These are phyloP conservation scores for Onchidella celtica DNA, from an alignment of 2,888 invertebrate genomes.

Conservation along the genomic window DNA sequence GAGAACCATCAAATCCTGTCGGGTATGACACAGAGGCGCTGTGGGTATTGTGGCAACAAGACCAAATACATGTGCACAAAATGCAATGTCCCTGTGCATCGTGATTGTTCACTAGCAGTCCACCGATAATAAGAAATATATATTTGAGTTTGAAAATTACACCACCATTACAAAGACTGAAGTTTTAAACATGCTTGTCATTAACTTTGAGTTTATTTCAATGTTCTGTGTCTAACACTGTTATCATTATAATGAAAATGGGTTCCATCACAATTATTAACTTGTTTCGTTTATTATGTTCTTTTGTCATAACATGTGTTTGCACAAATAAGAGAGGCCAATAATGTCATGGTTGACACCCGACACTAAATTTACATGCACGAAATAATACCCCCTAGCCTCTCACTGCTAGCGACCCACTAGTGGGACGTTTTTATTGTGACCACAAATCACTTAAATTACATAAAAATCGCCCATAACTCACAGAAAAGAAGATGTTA, in stretches of 20 bases:
- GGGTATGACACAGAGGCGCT: not conserved
- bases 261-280: no score
- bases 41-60: slow-evolving; percentile 2
- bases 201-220: not conserved
- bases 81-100: not conserved
- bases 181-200: not conserved
- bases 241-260: no score
- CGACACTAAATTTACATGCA: not conserved
- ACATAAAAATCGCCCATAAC: not conserved
- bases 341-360: no score
- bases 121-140: not conserved
- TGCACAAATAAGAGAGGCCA: no score
- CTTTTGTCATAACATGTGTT: no score
- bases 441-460: not conserved
- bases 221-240: not conserved
- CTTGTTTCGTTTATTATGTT: no score
- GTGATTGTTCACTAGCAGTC: not conserved
- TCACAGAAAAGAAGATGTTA: not conserved
- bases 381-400: not conserved
- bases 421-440: not conserved
- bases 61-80: not conserved
- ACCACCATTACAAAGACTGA: not conserved
- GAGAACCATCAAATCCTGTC: not conserved
- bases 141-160: not conserved
- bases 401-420: not conserved